Evolutionary conservation across 1,140 invertebrate genomes (phyloP).

Genomic region (Aphelenchoides fujianensis): DNA sequence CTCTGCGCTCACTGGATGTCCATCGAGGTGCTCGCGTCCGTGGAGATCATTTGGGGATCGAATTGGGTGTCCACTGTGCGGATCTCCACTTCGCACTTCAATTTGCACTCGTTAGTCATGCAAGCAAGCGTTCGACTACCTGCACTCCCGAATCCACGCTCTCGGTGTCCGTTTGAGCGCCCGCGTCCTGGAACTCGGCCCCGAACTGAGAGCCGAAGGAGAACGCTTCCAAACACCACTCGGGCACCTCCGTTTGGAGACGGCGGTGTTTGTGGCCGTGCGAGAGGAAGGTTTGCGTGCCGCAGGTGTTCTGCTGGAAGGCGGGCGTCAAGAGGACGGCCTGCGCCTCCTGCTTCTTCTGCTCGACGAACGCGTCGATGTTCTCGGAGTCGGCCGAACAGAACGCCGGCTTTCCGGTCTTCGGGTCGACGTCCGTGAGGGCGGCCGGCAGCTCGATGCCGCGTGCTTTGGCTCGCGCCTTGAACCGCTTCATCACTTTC

Average conservation of each 20-base stretch:
- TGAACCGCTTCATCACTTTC: constrained; percentile 54
- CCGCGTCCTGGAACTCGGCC: constrained; percentile 23
- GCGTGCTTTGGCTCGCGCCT: constrained; percentile 45
- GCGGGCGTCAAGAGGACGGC: constrained; percentile 8
- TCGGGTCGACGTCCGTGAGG: constrained; percentile 54
- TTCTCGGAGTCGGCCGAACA: constrained; percentile 45
- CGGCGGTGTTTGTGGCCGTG: constrained; percentile 21
- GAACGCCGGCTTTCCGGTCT: constrained; percentile 58
- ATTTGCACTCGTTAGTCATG: not conserved
- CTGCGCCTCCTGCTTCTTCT: constrained; percentile 34
- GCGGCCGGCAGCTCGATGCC: constrained; percentile 58
- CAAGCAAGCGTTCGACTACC: too few species aligned
- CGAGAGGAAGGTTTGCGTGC: constrained; percentile 19
- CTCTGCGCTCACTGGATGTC: constrained; percentile 19
- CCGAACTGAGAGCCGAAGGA: constrained; percentile 11
- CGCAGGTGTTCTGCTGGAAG: constrained; percentile 7
- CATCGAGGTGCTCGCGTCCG: not conserved
- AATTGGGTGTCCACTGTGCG: constrained; percentile 12
- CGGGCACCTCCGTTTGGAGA: constrained; percentile 7
- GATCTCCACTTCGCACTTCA: constrained; percentile 15
- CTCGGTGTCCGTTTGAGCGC: constrained; percentile 31
- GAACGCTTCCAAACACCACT: not conserved
- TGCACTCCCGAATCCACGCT: constrained; percentile 35
- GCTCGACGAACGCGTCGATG: constrained; percentile 48
- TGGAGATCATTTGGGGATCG: constrained; percentile 12